These are phyloP conservation scores for Rhinatrema bivittatum DNA, from an alignment of 2,797 vertebrate species.

Conservation along the genomic window DNA sequence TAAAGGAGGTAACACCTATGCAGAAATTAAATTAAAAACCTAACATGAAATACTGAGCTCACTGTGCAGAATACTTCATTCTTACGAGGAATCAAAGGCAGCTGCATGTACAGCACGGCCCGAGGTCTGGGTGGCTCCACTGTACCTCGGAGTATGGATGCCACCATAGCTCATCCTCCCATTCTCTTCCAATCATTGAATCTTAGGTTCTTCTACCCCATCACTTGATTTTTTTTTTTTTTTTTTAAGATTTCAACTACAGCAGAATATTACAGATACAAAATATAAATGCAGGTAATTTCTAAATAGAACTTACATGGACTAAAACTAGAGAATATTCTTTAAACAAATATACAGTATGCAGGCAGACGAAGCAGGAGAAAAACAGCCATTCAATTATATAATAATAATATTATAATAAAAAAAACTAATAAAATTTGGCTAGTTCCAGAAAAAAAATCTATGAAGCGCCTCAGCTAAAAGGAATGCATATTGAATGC, in stretches of 20 bases:
- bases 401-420: slow-evolving; percentile 43
- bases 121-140: slow-evolving; percentile 43
- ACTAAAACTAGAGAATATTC: slow-evolving; percentile 66
- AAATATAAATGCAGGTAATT: slow-evolving; percentile 63
- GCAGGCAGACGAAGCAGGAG: slow-evolving; percentile 72
- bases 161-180: slow-evolving; percentile 39
- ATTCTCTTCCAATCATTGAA: slow-evolving; percentile 49
- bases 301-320: slow-evolving; percentile 71
- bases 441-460: slow-evolving; percentile 67
- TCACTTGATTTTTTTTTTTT: slow-evolving; percentile 51
- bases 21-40: not conserved
- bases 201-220: slow-evolving; percentile 57
- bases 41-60: slow-evolving; percentile 28
- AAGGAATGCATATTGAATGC: slow-evolving; percentile 93
- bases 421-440: slow-evolving; percentile 56
- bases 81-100: slow-evolving; percentile 37
- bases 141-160: slow-evolving; percentile 34
- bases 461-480: slow-evolving; percentile 77
- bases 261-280: slow-evolving; percentile 68
- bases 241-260: slow-evolving; percentile 48
- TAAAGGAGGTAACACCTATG: too few species aligned
- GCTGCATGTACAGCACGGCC: slow-evolving; percentile 33
- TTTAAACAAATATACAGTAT: slow-evolving; percentile 76
- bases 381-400: slow-evolving; percentile 64
- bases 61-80: slow-evolving; percentile 36